Conservation (phyloP, 2,888 invertebrate species). For the Tiliacea aurago region DNA sequence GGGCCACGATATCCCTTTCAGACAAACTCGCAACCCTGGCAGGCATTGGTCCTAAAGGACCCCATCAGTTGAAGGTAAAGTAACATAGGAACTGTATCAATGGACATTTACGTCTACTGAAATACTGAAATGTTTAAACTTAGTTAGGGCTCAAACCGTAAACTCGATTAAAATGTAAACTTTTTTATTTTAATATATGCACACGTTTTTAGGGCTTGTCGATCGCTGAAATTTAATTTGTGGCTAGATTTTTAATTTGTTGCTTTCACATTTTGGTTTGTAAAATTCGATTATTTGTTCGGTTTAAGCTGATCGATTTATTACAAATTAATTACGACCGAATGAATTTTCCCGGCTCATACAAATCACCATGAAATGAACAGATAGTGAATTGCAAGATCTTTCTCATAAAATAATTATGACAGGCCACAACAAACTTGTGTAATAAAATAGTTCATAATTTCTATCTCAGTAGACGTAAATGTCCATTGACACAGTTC, state of each 20-base stretch:
- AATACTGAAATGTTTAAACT: constrained; percentile 2
- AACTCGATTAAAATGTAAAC: constrained; percentile 38
- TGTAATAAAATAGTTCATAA: background rate
- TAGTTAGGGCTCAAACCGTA: background rate
- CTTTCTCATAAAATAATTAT: background rate
- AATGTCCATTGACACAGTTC: background rate
- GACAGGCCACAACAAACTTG: background rate
- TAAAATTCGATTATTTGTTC: background rate
- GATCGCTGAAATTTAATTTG: constrained; percentile 36
- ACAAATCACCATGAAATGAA: constrained; percentile 4
- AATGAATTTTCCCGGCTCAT: background rate
- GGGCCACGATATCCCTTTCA: no score
- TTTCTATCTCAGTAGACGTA: background rate
- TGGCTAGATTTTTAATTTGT: constrained; percentile 21
- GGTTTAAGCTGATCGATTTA: background rate
- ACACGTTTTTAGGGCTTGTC: constrained; percentile 2
- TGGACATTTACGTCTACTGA: background rate
- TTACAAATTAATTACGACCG: background rate
- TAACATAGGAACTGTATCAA: background rate
- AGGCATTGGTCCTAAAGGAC: no score
- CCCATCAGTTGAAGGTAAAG: no score
- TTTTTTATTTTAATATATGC: constrained; percentile 30
- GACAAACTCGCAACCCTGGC: no score
- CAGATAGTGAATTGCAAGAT: background rate
- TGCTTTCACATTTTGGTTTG: background rate